Evolutionary conservation across 2,797 vertebrate species (phyloP), one percentile per base, ranked within the genome.

Genomic region (Lepilemur ruficaudatus): DNA sequence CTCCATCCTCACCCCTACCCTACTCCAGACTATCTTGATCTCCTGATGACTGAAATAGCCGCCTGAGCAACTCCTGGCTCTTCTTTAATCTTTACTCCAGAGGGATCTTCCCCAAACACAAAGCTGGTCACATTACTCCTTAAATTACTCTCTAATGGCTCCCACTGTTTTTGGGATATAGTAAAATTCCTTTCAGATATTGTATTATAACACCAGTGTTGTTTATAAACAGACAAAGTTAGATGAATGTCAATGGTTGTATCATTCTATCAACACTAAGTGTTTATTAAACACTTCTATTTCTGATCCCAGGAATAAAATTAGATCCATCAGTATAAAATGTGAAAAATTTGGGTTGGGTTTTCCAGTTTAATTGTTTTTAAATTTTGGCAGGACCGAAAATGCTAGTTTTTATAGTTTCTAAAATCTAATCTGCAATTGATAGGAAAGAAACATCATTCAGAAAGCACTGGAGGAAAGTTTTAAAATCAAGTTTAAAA

Each of bases 301-400:
- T 96, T 93, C 38, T 70, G 87, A 91, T 65, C 35, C 35, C 69
- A 93, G 73, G 86, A 97, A 79, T 70, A 52, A 35, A 93, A 79
- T 72, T 92, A 72, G 61, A 81, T 73, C 32, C 65, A 91, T 46
- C 57, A 94, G 59, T 30, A 96, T 85, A 59, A 80, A 81, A 76
- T 86, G n/a, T 94, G 83, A 96, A 95, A 96, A 87, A 88, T 83
- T 91, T 91, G 88, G 41, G 63, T 35, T 75, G 61, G n/a, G 4
- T 63, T 91, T 93, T 94, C 91, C 13, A 81, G 46, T 63, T 95
- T 20, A 57, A 20, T 52, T 79, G 73, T 46, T 35, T 79, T 43
- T 67, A 25, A 73, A 81, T 52, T 70, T 93, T 43, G 78, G 79
- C 63, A 84, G 38, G n/a, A 97, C 69, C 52, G 80, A 63, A n/a